Conservation (phyloP, 2,113 vertebrate species). For the Notothenia coriiceps region DNA sequence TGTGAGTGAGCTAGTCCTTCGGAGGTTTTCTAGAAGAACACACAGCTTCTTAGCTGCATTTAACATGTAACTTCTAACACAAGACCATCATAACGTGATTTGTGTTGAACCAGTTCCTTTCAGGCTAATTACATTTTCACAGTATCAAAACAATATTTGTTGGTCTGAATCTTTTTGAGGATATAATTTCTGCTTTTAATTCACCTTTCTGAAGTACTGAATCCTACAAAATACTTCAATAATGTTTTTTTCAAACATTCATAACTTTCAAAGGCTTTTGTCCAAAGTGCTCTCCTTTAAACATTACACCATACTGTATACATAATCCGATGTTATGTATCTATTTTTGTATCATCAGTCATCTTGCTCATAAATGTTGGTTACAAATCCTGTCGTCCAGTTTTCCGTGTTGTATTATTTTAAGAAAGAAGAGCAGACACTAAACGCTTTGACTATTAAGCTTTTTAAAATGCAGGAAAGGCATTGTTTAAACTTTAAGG, state of each 20-base stretch:
- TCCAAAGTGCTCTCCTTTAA: neutral
- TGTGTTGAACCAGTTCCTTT: no score
- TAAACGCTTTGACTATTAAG: neutral
- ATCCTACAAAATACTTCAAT: neutral
- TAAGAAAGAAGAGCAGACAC: neutral
- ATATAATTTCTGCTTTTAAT: no score
- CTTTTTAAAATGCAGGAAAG: neutral
- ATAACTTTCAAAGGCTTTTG: neutral
- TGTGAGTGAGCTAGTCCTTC: no score
- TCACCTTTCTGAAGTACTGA: neutral
- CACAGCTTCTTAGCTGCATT: no score
- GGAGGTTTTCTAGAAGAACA: no score
- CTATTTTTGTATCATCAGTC: no score
- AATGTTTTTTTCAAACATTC: neutral
- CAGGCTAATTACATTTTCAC: no score
- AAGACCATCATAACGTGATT: no score
- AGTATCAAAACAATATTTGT: no score
- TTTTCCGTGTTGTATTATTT: neutral
- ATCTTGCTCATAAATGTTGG: neutral
- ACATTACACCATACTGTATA: neutral
- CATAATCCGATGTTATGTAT: neutral
- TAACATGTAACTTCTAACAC: no score
- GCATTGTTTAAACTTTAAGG: neutral
- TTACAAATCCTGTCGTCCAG: neutral
- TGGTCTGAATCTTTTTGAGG: no score